Conservation (phyloP, 2,888 invertebrate genomes). For the Sthenelais limicola region DNA sequence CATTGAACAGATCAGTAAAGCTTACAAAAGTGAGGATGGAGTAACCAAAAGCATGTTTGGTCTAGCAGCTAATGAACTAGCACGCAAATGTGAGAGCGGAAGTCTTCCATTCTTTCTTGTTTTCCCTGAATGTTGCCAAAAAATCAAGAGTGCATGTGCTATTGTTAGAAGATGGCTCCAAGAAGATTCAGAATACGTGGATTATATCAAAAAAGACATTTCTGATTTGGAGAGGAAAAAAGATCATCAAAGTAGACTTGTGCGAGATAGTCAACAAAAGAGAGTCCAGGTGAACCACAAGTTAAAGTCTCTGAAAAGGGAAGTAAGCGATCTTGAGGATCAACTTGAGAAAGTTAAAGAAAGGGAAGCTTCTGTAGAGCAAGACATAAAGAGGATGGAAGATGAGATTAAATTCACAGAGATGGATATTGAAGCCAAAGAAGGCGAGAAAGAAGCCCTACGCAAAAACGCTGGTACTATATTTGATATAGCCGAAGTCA, state of each 20-base stretch:
- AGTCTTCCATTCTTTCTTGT: conserved; percentile 61
- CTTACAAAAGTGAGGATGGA: conserved; percentile 49
- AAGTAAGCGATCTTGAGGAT: conserved; percentile 52
- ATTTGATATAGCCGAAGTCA: conserved; percentile 1
- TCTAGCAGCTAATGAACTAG: conserved; percentile 57
- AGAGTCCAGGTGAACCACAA: conserved; percentile 59
- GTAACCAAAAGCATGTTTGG: conserved; percentile 58
- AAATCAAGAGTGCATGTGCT: conserved; percentile 57
- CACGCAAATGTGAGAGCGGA: conserved; percentile 56
- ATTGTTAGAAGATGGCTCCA: conserved; percentile 61
- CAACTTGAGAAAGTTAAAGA: conserved; percentile 57
- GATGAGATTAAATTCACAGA: conserved; percentile 57
- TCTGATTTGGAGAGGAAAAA: conserved; percentile 57
- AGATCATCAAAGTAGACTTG: conserved; percentile 50
- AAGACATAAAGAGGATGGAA: conserved; percentile 54
- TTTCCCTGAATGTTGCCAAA: conserved; percentile 62
- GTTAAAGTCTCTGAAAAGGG: conserved; percentile 54
- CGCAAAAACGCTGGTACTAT: conserved; percentile 9
- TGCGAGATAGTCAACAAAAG: conserved; percentile 55
- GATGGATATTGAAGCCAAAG: conserved; percentile 60
- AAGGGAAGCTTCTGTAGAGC: conserved; percentile 53
- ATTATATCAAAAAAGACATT: conserved; percentile 60
- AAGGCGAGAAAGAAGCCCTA: conserved; percentile 52
- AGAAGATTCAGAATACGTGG: conserved; percentile 60
- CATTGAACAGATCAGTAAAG: conserved; percentile 56